Conservation (phyloP, 2,888 invertebrate species). For the Callyntrura guangdongensis region DNA sequence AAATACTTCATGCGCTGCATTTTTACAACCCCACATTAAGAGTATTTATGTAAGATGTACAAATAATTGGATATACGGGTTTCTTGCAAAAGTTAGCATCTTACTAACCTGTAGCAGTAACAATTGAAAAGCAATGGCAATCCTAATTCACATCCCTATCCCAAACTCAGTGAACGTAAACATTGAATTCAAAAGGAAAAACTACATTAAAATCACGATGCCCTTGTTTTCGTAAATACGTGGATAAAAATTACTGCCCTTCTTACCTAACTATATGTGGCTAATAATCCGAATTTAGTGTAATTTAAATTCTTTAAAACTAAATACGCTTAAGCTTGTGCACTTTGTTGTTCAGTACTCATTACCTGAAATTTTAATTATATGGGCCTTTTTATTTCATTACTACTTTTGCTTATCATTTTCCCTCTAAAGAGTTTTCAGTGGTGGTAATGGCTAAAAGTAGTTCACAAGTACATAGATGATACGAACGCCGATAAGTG, state of each 20-base stretch:
- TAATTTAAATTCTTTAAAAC: conserved; percentile 35
- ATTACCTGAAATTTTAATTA: conserved; percentile 58
- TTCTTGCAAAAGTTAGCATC: background rate
- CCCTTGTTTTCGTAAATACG: conserved; percentile 59
- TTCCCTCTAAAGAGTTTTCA: background rate
- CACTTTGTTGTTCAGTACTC: conserved; percentile 31
- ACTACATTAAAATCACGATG: conserved; percentile 21
- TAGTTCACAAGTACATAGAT: conserved; percentile 27
- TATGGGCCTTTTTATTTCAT: conserved; percentile 52
- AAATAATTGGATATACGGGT: background rate
- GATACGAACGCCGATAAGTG: conserved; percentile 38
- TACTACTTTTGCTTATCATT: conserved; percentile 41
- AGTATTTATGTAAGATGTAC: conserved; percentile 40
- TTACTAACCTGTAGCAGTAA: background rate
- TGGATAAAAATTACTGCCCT: conserved; percentile 60
- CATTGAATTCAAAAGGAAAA: conserved; percentile 50
- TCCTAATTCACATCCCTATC: conserved; percentile 1
- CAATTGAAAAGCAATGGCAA: background rate
- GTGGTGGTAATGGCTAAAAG: conserved; percentile 5
- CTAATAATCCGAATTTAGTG: conserved; percentile 68
- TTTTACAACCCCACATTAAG: background rate
- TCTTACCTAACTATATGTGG: conserved; percentile 64
- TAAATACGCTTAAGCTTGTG: background rate
- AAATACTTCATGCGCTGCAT: background rate
- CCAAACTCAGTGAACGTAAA: conserved; percentile 43